Base-by-base conservation (phyloP, 2,113 vertebrate genomes). In the Spilogale gracilis region DNA sequence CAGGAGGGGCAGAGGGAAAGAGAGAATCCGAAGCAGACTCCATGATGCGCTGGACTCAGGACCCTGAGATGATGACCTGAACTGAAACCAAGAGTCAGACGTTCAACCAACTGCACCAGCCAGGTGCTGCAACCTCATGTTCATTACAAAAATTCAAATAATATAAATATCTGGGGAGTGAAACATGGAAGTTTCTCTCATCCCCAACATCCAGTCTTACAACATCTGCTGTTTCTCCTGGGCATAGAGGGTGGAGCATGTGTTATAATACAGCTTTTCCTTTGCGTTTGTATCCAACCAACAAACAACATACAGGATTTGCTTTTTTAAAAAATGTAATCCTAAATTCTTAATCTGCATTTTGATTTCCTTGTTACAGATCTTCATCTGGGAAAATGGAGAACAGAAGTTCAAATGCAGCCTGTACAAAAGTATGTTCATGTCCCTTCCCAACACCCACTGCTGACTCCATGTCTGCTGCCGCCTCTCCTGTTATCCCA, bases 141-240 rank as follows among this genome's bases (percentile, higher is more conserved):
- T 79, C 10, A 92, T 85, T 79, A 67, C 43, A 92, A 85, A 94
- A 85, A 92, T 76, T 92, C 43, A 63, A 89, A 87, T 48, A 74
- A 11, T 67, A 25, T 71, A 83, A 91, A 67, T 76, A 76, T 78
- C 13, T n/a, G 16, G 20, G 89, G 45, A 91, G 60, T 67, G 81
- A 82, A 89, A 48, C 6, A 52, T 65, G 58, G n/a, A 56, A 69
- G 12, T 79, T 78, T 20, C 23, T 65, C 2, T 73, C 4, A 13
- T 94, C 56, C 16, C 9, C 48, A 93, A 10, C 16, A 84, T 38
- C 81, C 93, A 65, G 20, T 50, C 76, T 74, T 97, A 48, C 3
- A 67, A 21, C 2, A 38, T 25, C 50, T 86, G 16, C 45, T 95
- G 21, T 61, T 93, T 89, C 58, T 78, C n/a, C 63, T 45, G 67